A percentile compares a stretch with the other conserved stretches of the same genome.
These are phyloP conservation scores for Spinus olivaceus DNA, from an alignment of 2,797 vertebrate genomes.

Conservation along the genomic window DNA sequence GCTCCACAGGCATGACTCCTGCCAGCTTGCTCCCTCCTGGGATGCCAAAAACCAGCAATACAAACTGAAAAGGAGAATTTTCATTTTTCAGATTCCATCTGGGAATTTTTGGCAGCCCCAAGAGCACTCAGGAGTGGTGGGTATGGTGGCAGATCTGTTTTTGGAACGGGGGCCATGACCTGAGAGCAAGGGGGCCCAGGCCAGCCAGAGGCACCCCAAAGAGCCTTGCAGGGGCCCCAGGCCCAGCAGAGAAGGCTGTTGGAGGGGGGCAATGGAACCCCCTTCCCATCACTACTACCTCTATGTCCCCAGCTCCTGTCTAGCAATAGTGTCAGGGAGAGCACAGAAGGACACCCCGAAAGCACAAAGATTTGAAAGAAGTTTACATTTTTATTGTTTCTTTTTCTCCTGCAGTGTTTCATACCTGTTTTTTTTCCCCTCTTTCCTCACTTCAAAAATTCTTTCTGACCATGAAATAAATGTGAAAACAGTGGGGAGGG, in stretches of 20 bases:
- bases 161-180: no score
- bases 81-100: neutral
- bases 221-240: neutral
- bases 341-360: neutral
- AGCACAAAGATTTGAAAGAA: neutral
- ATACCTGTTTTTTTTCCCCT: rapidly evolving
- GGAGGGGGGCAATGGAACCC: neutral
- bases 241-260: neutral
- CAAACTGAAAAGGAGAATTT: neutral
- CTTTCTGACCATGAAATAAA: neutral
- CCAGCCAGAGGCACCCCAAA: neutral
- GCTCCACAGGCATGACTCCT: rapidly evolving
- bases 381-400: neutral
- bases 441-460: neutral
- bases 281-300: no score
- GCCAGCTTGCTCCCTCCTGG: neutral
- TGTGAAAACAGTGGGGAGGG: neutral
- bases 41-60: neutral
- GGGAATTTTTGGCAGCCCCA: neutral
- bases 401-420: neutral
- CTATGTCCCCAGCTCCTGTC: neutral
- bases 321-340: neutral
- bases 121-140: neutral
- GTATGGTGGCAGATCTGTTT: neutral
- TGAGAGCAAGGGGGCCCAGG: neutral